Evolutionary conservation across 2,113 vertebrate genomes (phyloP).

Genomic region (Microcebus lehilahytsara): DNA sequence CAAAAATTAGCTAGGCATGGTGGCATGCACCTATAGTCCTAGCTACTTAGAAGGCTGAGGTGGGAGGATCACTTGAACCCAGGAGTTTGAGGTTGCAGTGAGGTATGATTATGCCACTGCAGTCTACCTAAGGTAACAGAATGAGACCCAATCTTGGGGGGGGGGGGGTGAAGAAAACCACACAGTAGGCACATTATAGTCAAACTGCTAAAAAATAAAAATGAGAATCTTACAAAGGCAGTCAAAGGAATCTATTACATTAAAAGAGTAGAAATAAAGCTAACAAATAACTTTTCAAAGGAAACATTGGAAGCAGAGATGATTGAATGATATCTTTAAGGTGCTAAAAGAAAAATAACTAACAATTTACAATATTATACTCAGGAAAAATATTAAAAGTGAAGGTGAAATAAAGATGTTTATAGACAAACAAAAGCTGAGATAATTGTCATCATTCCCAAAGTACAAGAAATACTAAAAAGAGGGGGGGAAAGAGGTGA

Average conservation of each 20-base stretch:
- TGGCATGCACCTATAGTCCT: neutral
- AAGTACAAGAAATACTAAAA: neutral
- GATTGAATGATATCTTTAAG: neutral
- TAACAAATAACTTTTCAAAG: neutral
- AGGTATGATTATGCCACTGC: neutral
- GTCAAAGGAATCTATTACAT: neutral
- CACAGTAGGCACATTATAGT: neutral
- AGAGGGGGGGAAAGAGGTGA: no score
- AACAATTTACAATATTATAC: neutral
- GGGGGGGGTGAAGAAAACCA: neutral
- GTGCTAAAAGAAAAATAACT: neutral
- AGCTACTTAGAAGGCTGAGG: neutral
- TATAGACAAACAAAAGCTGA: neutral
- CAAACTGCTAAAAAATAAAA: neutral
- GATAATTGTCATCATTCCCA: neutral
- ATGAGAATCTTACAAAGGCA: neutral
- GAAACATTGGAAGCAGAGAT: neutral
- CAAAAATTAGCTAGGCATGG: neutral
- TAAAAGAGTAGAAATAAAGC: neutral
- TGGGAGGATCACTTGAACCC: neutral
- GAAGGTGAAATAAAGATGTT: neutral
- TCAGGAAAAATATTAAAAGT: constrained; percentile 8
- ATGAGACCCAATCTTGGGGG: neutral
- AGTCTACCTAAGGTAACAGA: neutral
- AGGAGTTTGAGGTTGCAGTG: neutral